phyloP scores from a whole-genome alignment of 2,113 vertebrate species.

The Ceyx cyanopectus region DNA sequence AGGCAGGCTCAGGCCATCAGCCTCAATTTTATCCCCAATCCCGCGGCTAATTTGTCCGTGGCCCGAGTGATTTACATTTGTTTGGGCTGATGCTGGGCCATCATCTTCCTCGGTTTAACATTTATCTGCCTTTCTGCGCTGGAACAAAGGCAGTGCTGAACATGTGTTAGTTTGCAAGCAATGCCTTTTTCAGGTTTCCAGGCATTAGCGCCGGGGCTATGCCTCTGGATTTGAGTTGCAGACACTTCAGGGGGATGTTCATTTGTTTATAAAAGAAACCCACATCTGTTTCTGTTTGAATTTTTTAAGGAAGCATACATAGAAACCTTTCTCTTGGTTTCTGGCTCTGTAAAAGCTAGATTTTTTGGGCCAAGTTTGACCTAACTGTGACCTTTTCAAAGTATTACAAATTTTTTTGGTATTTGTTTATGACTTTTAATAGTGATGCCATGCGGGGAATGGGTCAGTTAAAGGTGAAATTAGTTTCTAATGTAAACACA shows the following conservation, averaged over 20 bases:
- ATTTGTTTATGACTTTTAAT: conserved; percentile 58
- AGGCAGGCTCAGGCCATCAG: conserved; percentile 15
- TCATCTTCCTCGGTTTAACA: conserved; percentile 6
- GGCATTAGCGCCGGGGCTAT: neutral
- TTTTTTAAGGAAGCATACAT: conserved; percentile 15
- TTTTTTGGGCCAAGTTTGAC: conserved; percentile 64
- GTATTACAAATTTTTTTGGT: conserved; percentile 48
- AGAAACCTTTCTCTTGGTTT: conserved; percentile 53
- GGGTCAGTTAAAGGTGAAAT: conserved; percentile 56
- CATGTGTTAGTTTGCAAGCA: conserved; percentile 11
- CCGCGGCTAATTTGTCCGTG: neutral
- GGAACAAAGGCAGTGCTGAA: conserved; percentile 43
- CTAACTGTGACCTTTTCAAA: conserved; percentile 57
- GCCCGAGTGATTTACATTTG: conserved; percentile 46
- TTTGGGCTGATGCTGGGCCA: conserved; percentile 54
- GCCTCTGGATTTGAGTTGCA: conserved; percentile 37
- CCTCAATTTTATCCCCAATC: neutral
- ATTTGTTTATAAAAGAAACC: conserved; percentile 64
- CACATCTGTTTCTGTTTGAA: conserved; percentile 71
- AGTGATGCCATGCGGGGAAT: conserved; percentile 39
- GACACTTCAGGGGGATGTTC: conserved; percentile 68
- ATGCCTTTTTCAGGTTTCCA: conserved; percentile 12
- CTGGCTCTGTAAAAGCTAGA: conserved; percentile 28
- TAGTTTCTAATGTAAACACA: conserved; percentile 9
- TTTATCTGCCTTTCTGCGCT: conserved; percentile 21